Conservation (phyloP, 1,140 invertebrate genomes). For the Colletes gigas region DNA sequence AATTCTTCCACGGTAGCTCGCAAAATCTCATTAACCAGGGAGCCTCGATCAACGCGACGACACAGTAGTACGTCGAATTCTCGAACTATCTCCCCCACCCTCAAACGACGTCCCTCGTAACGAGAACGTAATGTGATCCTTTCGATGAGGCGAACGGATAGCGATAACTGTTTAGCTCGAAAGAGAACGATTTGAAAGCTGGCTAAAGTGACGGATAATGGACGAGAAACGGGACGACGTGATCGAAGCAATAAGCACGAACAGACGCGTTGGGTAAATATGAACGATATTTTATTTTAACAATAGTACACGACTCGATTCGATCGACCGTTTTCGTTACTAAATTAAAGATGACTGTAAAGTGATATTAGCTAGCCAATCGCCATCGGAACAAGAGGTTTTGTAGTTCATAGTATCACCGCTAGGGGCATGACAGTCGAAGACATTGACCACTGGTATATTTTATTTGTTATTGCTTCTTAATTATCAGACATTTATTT, state of each 20-base stretch:
- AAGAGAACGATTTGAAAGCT: not conserved
- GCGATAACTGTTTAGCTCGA: not conserved
- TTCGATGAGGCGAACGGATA: conserved; percentile 19
- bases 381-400: too few relatives aligned
- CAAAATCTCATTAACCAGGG: conserved; percentile 50
- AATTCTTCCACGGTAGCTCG: conserved; percentile 47
- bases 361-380: too few relatives aligned
- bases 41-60: not conserved
- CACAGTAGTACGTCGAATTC: not conserved
- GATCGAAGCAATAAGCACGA: not conserved
- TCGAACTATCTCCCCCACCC: conserved; percentile 3
- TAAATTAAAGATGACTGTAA: too few relatives aligned
- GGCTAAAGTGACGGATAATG: not conserved
- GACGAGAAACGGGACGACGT: not conserved
- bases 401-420: too few relatives aligned
- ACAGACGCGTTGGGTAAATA: not conserved
- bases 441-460: too few relatives aligned
- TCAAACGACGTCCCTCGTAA: not conserved
- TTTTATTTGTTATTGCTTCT: too few relatives aligned
- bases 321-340: too few relatives aligned
- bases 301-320: too few relatives aligned
- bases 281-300: too few relatives aligned
- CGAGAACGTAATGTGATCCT: conserved; percentile 29
- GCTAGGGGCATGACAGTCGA: too few relatives aligned
- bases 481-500: too few relatives aligned